Conservation (phyloP, 1,140 invertebrate species). For the Drosophila pseudoobscura region DNA sequence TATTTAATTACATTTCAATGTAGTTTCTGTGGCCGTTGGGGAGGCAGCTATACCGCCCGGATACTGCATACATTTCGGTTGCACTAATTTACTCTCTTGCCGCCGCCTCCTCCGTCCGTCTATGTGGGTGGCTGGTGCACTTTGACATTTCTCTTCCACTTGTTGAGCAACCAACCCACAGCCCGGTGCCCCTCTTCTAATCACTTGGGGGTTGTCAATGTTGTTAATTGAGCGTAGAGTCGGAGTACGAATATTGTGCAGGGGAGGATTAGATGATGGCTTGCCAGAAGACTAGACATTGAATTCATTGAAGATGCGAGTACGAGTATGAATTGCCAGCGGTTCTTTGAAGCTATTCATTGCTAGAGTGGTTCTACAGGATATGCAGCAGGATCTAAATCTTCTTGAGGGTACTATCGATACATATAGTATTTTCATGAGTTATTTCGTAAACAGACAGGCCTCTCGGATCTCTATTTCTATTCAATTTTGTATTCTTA, state of each 20-base stretch:
- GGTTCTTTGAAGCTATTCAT: no score
- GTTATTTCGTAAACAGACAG: no score
- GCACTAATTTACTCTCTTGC: conserved; percentile 56
- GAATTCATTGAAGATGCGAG: no score
- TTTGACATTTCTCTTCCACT: conserved; percentile 41
- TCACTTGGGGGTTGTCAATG: conserved; percentile 22
- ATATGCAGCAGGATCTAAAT: no score
- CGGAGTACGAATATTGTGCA: not conserved
- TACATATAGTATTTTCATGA: no score
- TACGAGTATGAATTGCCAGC: no score
- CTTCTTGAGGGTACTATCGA: no score
- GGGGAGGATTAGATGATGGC: not conserved
- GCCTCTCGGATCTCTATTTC: no score
- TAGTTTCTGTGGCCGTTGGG: conserved; percentile 53
- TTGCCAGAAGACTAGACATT: no score
- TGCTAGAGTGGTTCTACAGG: no score
- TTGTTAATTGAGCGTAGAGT: conserved; percentile 28
- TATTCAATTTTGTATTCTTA: no score
- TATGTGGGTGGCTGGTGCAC: not conserved
- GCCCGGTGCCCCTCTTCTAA: not conserved
- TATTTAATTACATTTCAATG: conserved; percentile 81
- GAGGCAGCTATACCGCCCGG: not conserved
- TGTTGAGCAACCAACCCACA: conserved; percentile 48
- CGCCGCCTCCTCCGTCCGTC: conserved; percentile 17
- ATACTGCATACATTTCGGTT: conserved; percentile 25